Conservation (phyloP, 1,140 invertebrate genomes). For the Bombus confusus region DNA sequence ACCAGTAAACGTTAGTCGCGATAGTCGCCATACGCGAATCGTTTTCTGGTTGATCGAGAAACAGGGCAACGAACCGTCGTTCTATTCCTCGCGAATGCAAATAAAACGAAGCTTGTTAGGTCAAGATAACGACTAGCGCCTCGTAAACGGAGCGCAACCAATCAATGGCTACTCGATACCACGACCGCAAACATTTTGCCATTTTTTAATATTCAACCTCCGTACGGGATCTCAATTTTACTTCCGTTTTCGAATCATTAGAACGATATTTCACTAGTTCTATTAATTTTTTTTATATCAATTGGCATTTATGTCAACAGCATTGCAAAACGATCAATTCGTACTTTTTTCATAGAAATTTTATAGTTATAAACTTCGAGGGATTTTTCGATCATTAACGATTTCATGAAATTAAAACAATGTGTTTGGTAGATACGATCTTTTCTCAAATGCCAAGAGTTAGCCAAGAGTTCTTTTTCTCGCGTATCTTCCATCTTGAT, state of each 20-base stretch:
- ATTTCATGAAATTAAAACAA: rapidly evolving
- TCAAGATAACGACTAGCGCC: conserved; percentile 26
- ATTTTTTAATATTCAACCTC: not conserved
- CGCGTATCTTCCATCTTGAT: too few relatives aligned
- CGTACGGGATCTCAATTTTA: too few relatives aligned
- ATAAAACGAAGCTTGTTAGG: conserved; percentile 36
- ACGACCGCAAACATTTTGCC: not conserved
- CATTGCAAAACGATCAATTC: not conserved
- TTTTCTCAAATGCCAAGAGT: too few relatives aligned
- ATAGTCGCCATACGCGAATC: not conserved
- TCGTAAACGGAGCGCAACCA: not conserved
- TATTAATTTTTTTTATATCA: too few relatives aligned
- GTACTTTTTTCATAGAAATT: not conserved
- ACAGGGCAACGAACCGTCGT: conserved; percentile 35
- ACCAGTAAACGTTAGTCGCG: not conserved
- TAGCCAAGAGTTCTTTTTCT: too few relatives aligned
- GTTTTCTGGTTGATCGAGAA: conserved; percentile 3
- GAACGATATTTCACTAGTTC: too few relatives aligned
- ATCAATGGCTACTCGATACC: conserved; percentile 21
- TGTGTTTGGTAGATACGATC: not conserved
- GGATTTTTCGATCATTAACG: not conserved
- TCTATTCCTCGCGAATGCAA: conserved; percentile 12
- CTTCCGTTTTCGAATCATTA: too few relatives aligned
- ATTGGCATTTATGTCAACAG: too few relatives aligned
- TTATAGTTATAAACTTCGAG: rapidly evolving